A percentile compares a stretch with the other conserved stretches of the same genome.
Conservation (phyloP, 2,113 vertebrate species). For the Cathartes aura region DNA sequence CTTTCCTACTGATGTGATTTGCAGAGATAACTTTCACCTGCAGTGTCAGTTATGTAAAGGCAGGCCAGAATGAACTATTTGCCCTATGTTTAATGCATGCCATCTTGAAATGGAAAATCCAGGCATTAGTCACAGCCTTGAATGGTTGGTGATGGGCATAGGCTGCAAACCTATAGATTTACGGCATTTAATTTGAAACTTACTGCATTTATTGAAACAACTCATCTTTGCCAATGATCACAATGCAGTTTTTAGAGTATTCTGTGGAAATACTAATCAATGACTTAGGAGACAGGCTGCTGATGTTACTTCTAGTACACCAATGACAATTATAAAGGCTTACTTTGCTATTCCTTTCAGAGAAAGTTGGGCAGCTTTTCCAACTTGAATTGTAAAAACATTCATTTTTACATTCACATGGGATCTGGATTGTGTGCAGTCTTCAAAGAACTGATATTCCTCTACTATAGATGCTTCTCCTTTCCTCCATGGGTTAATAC, state of each 20-base stretch:
- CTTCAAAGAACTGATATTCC: not conserved
- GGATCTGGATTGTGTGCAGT: not conserved
- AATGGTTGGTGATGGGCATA: not conserved
- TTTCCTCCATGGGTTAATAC: not conserved
- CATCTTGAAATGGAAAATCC: not conserved
- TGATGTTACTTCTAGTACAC: not conserved
- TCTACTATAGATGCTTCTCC: not conserved
- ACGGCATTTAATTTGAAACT: not conserved
- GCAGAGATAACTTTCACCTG: not conserved
- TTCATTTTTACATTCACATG: not conserved
- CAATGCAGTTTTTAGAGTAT: not conserved
- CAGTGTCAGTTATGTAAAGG: not conserved
- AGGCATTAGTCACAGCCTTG: not conserved
- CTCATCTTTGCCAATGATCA: not conserved
- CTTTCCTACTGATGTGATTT: not conserved
- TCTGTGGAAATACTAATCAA: not conserved
- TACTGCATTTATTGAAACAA: not conserved
- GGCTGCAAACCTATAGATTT: not conserved
- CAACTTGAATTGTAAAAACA: not conserved
- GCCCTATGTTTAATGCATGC: accelerated
- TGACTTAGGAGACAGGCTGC: not conserved
- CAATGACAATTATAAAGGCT: not conserved
- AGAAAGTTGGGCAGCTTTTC: not conserved
- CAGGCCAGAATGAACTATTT: not conserved
- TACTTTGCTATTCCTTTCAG: not conserved